Evolutionary conservation across 1,140 invertebrate genomes (phyloP), one percentile per base, ranked within the genome.

Genomic region (Nasonia longicornis): DNA sequence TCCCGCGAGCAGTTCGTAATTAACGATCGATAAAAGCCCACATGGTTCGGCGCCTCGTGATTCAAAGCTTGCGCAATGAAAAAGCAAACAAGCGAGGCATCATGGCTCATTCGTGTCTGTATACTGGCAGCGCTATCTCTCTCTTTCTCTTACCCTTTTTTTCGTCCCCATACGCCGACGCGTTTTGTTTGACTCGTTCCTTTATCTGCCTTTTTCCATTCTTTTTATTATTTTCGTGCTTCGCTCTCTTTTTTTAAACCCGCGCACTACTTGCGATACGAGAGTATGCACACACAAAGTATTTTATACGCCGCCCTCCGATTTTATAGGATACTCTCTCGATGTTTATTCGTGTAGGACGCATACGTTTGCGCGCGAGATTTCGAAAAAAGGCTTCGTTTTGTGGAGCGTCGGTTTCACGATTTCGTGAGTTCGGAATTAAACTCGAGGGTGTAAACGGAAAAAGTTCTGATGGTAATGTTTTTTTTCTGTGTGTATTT

Each of bases 11-110:
- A 20, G 67, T 52, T 0, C 35, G 72, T 74, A 52, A 74, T 74
- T 48, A 74, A 74, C 45, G 42, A 74, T 74, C 72, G 16, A 74
- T 74, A 74, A 52, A 26, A 29, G 22, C 6, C 66, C 10, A 1
- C 4, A 72, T 11, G 14, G 42, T 74, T 74, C 11, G n/a, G 35
- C 11, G 72, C 22, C n/a, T 26, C 22, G 26, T 58, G 14, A 74
- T 74, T 74, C 72, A 74, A 74, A 48, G 42, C 42, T 52, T 74
- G 45, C 42, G 70, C 70, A 72, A 72, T 72, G 70, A 48, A 72
- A 72, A 72, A 48, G 38, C 38, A 72, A 72, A 72, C 38, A 48
- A 72, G 70, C 38, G 12, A 48, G 45, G 70, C 38, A 72, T 72
- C 70, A 45, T 45, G 70, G 42, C 8, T 72, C 70, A 72, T 72